Evolutionary conservation across 1,140 invertebrate genomes (phyloP), one percentile per base, ranked within the genome.

Genomic region (Lycorma delicatula): DNA sequence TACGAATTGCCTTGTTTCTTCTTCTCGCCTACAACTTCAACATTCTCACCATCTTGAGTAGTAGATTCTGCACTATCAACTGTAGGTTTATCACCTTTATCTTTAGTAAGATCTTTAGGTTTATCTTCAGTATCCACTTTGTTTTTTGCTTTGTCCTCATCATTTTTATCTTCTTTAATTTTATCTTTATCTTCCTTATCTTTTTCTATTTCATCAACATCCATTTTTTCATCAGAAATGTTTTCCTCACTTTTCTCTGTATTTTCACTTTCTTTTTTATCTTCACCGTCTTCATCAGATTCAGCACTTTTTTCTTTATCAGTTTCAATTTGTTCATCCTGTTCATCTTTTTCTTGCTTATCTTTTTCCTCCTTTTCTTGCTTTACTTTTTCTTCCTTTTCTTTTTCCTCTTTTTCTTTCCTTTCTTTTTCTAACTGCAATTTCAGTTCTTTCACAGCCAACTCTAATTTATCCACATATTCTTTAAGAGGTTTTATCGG

Each of bases 401-500:
- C 69, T 46, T 63, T 66, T 44, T 61, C 63, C 22, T 63, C 54
- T 59, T 70, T 64, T 56, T 74, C 71, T 47, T 54, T 44, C 34
- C 63, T 63, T 36, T 64, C 68, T 20, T 66, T 64, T 34, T 71
- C 67, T 60, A 77, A 71, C 54, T 82, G 77, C 44, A 78, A 76
- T 47, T 64, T 62, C 38, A 62, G 62, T 56, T 64, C 61, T 61
- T 69, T 70, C 46, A 85, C 77, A 67, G 83, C 78, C 57, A 81
- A 79, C 38, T 80, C 82, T 50, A 87, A 72, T 64, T 80, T 79
- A 29, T 79, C 77, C 41, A 90, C 79, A 69, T 87, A 87, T 60
- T 87, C 81, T 69, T 84, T 87, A 46, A 93, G 77, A 41, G 82
- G 82, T 66, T 86, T 84, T 6, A 87, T 71, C 0, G 89, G 86